A percentile compares a stretch with the other conserved stretches of the same genome.
These are phyloP conservation scores for Drosophila lacicola DNA, from an alignment of 2,888 invertebrate genomes.

Conservation along the genomic window DNA sequence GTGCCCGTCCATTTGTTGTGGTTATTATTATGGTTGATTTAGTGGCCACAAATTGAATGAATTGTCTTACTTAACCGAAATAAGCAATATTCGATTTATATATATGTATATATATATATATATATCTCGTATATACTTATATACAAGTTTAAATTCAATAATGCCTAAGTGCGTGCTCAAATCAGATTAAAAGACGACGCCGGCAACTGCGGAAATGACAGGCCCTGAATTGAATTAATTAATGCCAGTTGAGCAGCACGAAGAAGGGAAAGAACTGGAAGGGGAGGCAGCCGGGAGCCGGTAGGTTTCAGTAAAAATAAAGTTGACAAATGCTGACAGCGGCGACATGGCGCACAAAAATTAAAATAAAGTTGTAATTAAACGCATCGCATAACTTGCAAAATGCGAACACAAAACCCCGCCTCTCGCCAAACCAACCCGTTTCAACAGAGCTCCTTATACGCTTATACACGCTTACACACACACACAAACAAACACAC, in stretches of 20 bases:
- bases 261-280: constrained; percentile 1
- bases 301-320: constrained; percentile 27
- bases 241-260: constrained; percentile 57
- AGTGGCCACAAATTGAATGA: constrained; percentile 81
- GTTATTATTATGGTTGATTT: constrained; percentile 80
- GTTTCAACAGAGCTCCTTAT: background rate
- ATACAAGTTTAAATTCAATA: constrained; percentile 74
- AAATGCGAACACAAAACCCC: constrained; percentile 31
- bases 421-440: background rate
- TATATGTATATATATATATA: constrained; percentile 4
- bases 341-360: constrained; percentile 62
- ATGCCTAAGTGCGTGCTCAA: constrained; percentile 71
- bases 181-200: constrained; percentile 65
- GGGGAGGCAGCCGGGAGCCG: background rate
- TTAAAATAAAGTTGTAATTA: constrained; percentile 79
- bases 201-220: constrained; percentile 61
- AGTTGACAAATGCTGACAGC: constrained; percentile 52
- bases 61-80: constrained; percentile 79
- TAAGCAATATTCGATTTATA: constrained; percentile 62
- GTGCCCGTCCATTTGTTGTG: constrained; percentile 70
- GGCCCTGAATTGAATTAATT: constrained; percentile 76
- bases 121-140: constrained; percentile 11
- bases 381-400: constrained; percentile 66
- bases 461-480: background rate
- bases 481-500: background rate